Evolutionary conservation across 2,888 invertebrate species (phyloP), one percentile per base, ranked within the genome.

Genomic region (Craniophora ligustri): DNA sequence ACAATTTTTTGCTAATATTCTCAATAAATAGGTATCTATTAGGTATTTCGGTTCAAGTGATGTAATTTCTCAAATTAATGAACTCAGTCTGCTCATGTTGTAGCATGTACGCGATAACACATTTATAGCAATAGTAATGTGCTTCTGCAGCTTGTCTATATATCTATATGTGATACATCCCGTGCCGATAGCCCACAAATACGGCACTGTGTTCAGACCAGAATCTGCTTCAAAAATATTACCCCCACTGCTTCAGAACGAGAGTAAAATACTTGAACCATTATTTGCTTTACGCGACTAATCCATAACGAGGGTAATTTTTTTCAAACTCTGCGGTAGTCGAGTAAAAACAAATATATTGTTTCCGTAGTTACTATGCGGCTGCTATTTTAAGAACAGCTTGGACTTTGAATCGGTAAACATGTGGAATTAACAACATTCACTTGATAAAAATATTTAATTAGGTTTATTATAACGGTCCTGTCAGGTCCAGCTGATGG

Each of bases 341-440:
- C 19, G 18, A 67, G 48, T 63, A 55, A 51, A 45, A 51, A 40
- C 39, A 58, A 55, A 39, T 53, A 55, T 63, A 58, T 53, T 28
- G 39, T 47, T 16, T 11, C 16, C 15, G 15, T 34, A 55, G 50
- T 58, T 54, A 53, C 14, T 30, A 16, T 28, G 2, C 2, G 1
- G 36, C 10, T 16, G 46, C 51, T 69, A 69, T 72, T 72, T 60
- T 58, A 49, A 23, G 11, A 23, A 15, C 40, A 34, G 45, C 11
- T 14, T 14, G n/a, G 28, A 40, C 58, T 48, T 68, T 72, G 45
- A 62, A 54, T 38, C 30, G 26, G 38, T 46, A 46, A 64, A 34
- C 38, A 32, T 28, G 30, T 62, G 13, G 32, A 46, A 28, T 23
- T 32, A 39, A 18, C 31, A 26, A n/a, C 28, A 16, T 35, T 8